These are phyloP conservation scores for Aurelia aurita complex sp. Pacific DNA, from an alignment of 30 jellyfish, hydroid and myxozoan species.

Conservation along the genomic window DNA sequence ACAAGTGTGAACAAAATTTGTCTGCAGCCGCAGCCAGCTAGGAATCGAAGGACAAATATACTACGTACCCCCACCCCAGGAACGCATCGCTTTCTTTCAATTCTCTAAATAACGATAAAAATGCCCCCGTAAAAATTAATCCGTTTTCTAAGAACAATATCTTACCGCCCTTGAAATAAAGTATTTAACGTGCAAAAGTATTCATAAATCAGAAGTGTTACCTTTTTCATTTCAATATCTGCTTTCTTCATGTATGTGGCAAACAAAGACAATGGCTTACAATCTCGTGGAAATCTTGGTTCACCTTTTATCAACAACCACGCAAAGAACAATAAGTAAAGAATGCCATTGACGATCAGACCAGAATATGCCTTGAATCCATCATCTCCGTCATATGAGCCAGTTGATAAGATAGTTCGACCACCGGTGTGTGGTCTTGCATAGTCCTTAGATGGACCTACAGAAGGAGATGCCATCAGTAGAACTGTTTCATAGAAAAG, in stretches of 20 bases:
- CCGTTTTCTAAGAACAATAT: no score
- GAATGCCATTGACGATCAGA: conserved; percentile 54
- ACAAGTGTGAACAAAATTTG: no score
- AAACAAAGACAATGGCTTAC: conserved; percentile 33
- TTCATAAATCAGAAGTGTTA: not conserved
- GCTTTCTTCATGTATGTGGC: conserved; percentile 47
- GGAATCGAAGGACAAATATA: no score
- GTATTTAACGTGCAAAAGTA: no score
- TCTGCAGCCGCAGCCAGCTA: no score
- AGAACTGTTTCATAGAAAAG: no score
- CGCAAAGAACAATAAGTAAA: conserved; percentile 52
- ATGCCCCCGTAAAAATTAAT: no score
- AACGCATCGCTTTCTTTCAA: no score
- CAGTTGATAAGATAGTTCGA: conserved; percentile 47
- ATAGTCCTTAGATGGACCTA: conserved; percentile 13
- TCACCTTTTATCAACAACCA: conserved; percentile 79
- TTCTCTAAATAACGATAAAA: no score
- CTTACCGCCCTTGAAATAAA: no score
- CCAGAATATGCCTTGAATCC: conserved; percentile 57
- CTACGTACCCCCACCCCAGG: no score
- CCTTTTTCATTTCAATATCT: conserved; percentile 43
- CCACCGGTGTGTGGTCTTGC: conserved; percentile 55
- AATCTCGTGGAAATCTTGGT: conserved; percentile 53
- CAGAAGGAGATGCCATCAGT: no score
- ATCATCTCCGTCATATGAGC: conserved; percentile 27